Conservation (phyloP, 2,888 invertebrate genomes). For the Eutolmus rufibarbis region DNA sequence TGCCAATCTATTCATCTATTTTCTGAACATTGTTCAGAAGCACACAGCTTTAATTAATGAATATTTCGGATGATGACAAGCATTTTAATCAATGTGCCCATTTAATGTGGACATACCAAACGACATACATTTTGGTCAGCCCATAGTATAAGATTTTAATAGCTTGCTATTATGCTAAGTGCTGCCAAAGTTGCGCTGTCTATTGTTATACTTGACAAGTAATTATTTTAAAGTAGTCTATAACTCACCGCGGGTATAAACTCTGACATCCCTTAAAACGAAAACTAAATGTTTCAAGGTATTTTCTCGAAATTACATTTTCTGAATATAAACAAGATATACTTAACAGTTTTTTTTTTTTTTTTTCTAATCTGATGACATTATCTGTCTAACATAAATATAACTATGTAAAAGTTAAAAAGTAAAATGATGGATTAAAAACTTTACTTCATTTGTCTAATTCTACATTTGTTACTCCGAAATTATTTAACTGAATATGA, state of each 20-base stretch:
- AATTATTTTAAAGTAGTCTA: neutral
- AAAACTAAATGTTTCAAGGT: neutral
- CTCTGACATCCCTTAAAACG: neutral
- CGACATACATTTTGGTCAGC: neutral
- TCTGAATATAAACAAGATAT: neutral
- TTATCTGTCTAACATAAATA: no score
- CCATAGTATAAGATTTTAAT: neutral
- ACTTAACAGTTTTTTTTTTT: no score
- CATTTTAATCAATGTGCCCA: neutral
- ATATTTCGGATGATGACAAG: neutral
- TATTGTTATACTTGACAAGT: neutral
- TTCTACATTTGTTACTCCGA: no score
- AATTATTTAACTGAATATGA: no score
- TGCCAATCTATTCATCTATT: no score
- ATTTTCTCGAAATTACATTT: neutral
- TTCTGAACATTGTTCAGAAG: neutral
- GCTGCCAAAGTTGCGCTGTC: neutral
- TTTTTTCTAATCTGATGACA: no score
- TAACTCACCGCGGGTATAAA: neutral
- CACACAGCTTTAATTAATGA: neutral
- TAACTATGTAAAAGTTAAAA: no score
- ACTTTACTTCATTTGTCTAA: no score
- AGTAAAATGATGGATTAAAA: no score
- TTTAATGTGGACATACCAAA: neutral
- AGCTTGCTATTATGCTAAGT: neutral